Evolutionary conservation across 1,140 invertebrate genomes (phyloP), one percentile per base, ranked within the genome.

Genomic region (Drosophila eugracilis): DNA sequence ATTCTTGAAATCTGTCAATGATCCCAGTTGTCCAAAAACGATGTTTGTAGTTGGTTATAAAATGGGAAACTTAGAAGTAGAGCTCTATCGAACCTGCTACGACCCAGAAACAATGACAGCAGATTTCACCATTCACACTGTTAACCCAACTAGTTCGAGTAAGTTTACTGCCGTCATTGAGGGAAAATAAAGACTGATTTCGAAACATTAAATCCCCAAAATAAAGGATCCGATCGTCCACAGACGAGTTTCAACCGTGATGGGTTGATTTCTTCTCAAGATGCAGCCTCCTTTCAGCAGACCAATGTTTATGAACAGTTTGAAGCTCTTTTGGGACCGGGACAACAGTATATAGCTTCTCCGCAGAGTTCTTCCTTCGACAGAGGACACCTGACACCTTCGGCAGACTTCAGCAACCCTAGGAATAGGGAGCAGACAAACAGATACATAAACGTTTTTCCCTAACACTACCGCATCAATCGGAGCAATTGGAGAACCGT

Each of bases 401-500:
- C 21, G 1, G 53, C 17, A 2, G 53, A 57, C 9, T 48, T 15
- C 6, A 24, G n/a, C 19, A 22, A 32, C 4, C 10, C 19, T 3
- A 14, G n/a, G 14, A n/a, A 9, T 4, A 6, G 22, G 19, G 14
- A 10, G 3, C 26, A 52, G 19, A 52, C 54, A 0, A 57, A 57
- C 26, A 57, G 32, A 14, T 57, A 52, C 6, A 4, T 52, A 3
- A 57, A 52, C 15, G 54, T 52, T 9, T 24, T 57, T 17, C 26
- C 54, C 19, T 47, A 57, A 22, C 30, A 34, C 28, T 30, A 57
- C 9, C 52, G 2, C 1, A 53, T 52, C 10, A 57, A 57, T 22
- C 28, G 45, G 10, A 22, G 45, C 45, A 57, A 57, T n/a, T 57
- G 54, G 28, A 57, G 24, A 14, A 52, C 14, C 1, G 54, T 57